Conservation (phyloP, 1,140 invertebrate species). For the Ganaspis sp. region DNA sequence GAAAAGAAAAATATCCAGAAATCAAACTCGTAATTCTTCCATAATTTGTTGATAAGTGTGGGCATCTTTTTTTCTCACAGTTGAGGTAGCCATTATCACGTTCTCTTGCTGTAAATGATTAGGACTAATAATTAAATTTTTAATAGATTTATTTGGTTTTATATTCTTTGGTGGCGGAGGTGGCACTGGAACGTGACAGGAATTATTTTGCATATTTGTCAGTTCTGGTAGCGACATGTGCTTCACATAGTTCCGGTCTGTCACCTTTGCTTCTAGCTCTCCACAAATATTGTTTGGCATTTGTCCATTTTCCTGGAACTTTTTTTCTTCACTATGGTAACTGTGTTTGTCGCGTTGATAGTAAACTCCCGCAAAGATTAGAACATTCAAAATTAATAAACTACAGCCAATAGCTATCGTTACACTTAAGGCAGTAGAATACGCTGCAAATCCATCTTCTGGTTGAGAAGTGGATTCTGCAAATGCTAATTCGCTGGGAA, state of each 20-base stretch:
- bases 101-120: conserved; percentile 81
- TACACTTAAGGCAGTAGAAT: conserved; percentile 91
- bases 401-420: conserved; percentile 97
- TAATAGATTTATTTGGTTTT: conserved; percentile 78
- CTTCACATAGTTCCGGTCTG: conserved; percentile 84
- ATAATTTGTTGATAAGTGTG: conserved; percentile 77
- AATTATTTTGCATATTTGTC: conserved; percentile 84
- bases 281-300: conserved; percentile 91
- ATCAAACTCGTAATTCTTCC: conserved; percentile 89
- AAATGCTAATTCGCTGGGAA: conserved; percentile 66
- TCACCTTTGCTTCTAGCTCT: conserved; percentile 83
- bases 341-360: conserved; percentile 91
- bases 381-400: conserved; percentile 90
- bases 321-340: conserved; percentile 80
- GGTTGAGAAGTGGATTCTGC: conserved; percentile 78
- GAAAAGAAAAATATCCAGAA: conserved; percentile 28
- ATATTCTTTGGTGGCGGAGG: conserved; percentile 85
- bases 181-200: conserved; percentile 80
- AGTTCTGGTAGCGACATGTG: conserved; percentile 87
- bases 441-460: conserved; percentile 90
- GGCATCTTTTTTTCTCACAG: conserved; percentile 80
- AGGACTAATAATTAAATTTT: conserved; percentile 74
- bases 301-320: conserved; percentile 88
- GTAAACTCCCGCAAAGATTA: conserved; percentile 95
- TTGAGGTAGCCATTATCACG: conserved; percentile 75